A percentile compares a stretch with the other conserved stretches of the same genome.
These are phyloP conservation scores for Zaprionus kolodkinae DNA, from an alignment of 1,140 invertebrate genomes.

Conservation along the genomic window DNA sequence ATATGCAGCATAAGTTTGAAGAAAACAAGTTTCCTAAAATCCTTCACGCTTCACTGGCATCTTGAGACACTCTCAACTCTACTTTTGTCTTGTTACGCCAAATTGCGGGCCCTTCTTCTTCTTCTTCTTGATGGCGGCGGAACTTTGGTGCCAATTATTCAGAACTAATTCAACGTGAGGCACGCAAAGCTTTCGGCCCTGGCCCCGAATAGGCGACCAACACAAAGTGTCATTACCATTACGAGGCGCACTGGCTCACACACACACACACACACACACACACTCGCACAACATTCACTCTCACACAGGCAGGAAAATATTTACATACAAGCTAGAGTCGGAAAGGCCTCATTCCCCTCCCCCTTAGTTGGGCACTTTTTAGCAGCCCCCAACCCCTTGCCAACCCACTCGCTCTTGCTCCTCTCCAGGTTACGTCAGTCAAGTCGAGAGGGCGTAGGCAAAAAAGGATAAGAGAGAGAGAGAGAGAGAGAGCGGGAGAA, in stretches of 20 bases:
- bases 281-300: not conserved
- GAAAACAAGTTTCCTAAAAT: not conserved
- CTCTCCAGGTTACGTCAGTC: slow-evolving; percentile 72
- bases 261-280: slow-evolving; percentile 46
- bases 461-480: not conserved
- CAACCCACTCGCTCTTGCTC: slow-evolving; percentile 14
- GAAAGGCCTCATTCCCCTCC: slow-evolving; percentile 29
- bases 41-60: not conserved
- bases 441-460: slow-evolving; percentile 40
- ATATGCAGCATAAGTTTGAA: not conserved
- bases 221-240: slow-evolving; percentile 79
- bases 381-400: slow-evolving; percentile 17
- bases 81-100: slow-evolving; percentile 4
- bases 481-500: not conserved
- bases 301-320: slow-evolving; percentile 24
- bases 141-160: slow-evolving; percentile 75
- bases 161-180: slow-evolving; percentile 71
- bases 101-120: slow-evolving; percentile 21
- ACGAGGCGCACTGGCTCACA: slow-evolving; percentile 40
- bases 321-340: slow-evolving; percentile 25
- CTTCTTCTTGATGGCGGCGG: slow-evolving; percentile 19
- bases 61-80: not conserved
- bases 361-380: slow-evolving; percentile 52
- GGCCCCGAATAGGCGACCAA: slow-evolving; percentile 56
- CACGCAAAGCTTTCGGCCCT: slow-evolving; percentile 69